Base-by-base conservation (phyloP, 2,797 vertebrate species). In the Esox masquinongy region DNA sequence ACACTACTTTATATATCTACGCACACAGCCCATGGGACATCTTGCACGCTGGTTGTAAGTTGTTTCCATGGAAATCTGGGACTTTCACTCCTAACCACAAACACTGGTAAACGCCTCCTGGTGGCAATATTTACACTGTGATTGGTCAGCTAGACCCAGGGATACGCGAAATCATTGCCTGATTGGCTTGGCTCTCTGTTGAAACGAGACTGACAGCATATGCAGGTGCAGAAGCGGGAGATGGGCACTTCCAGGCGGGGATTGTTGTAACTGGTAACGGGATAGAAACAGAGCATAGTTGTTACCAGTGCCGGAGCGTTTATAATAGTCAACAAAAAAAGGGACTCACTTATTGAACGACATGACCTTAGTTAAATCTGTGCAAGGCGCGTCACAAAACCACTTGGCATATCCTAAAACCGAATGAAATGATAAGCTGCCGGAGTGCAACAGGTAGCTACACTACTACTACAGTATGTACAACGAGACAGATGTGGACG, bases 401-500 rank as follows among this genome's bases (percentile, higher is more conserved):
- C 64, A 76, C 26, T 43, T 36, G 39, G 31, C 71, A 47, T 39
- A 50, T 36, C 24, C 51, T 16, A 11, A 72, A 59, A 39, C 71
- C 22, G 80, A 66, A 53, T 79, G 74, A 73, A 70, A 61, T 74
- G 79, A 79, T 79, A 70, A 77, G 64, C 81, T 39, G 63, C 69
- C 39, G 74, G 68, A 74, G 36, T 74, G 77, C 72, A 79, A 78
- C 79, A 83, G 83, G 84, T 86, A 79, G 73, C 74, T 61, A 69
- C 9, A 14, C 43, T 47, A 47, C 15, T 39, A 17, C 17, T 11
- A 16, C 22, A 49, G 12, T 29, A 47, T 26, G 22, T 19, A 43
- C 43, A 24, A 70, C 31, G 16, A 19, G n/a, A 36, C 17, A 36
- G 12, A 16, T 11, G 26, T 26, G 31, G 49, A 50, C 31, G 9